Base-by-base conservation (phyloP, 1,140 invertebrate species). In the Trichoplusia ni region DNA sequence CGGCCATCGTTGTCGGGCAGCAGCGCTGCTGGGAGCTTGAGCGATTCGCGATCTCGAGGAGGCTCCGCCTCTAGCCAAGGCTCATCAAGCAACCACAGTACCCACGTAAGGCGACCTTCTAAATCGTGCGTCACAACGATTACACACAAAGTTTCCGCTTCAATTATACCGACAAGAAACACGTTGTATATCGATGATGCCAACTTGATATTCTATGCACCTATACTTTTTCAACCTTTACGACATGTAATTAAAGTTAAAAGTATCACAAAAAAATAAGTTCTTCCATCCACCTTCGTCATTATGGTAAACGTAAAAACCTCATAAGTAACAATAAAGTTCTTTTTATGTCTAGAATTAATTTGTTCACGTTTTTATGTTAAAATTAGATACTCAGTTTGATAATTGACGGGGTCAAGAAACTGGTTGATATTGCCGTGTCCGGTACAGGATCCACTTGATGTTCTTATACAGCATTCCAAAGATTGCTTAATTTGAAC, bases 71-170 rank as follows among this genome's bases (percentile, higher is more conserved):
- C 94, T 49, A 95, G 94, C 68, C 94, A 95, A 89, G 94, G 94
- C 71, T 95, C 94, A 27, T 94, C 92, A 46, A 95, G 94, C 75
- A 94, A 94, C 84, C 93, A 94, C 75, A 95, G 95, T 85, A 95
- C 95, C 73, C 94, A 95, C 89, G 95, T 96, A 92, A 93, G 91
- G 77, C 23, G 21, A 65, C 29, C 40, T 56, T 23, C 54, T 63
- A 40, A 35, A 35, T 31, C 21, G 8, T 60, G 42, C 56, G 56
- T 60, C 42, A 60, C 40, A 58, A 54, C 23, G 18, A 47, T 47
- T 51, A 61, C 19, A 23, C 35, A 33, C 18, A 9, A 38, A 38
- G 35, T 49, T 49, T 61, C 46, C 59, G 56, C 56, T 60, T 46
- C 42, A 27, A 46, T 60, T 46, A 59, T 46, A 40, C 23, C 27